Base-by-base conservation (phyloP, 2,113 vertebrate species). In the Barnardius zonarius region DNA sequence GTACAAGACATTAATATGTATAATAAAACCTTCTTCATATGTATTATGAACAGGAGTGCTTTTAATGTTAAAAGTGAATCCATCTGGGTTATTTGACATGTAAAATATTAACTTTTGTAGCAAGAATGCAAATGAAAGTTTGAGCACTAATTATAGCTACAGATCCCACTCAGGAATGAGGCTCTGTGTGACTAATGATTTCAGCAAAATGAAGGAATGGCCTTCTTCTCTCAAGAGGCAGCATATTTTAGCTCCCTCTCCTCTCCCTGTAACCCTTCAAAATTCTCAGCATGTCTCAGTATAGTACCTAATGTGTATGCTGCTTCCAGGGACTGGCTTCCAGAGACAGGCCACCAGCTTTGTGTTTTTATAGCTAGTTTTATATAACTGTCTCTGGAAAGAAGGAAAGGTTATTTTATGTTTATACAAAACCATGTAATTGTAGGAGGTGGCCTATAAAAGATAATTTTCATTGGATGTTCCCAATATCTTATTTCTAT, bases 31-130 rank as follows among this genome's bases (percentile, higher is more conserved):
- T 95, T 96, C 83, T 96, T 74, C 80, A 67, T 81, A 92, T 95
- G 70, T 78, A 96, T 96, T 91, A 92, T 93, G 90, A 96, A 79
- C 81, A 82, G 72, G 63, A 92, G 61, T 86, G 92, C 78, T 93
- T 97, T 96, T 96, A 94, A 94, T 91, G 87, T 78, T 96, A 86
- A 78, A 93, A 90, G 85, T 82, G 90, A 95, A 95, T 96, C 92
- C 93, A 90, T 96, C 95, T 7, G 28, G 84, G 83, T 93, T 96
- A 92, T 93, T 95, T 97, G 94, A 95, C 92, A 93, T 84, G 88
- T 92, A 95, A 96, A 97, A 96, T 96, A 97, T 91, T 97, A 97
- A 96, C 75, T 96, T 95, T 96, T 95, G 84, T 88, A 94, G 90
- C 79, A 92, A 64, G 81, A 95, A 96, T 96, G 95, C 93, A 96